phyloP scores from a whole-genome alignment of 2,888 invertebrate species.

The Protula sp. region DNA sequence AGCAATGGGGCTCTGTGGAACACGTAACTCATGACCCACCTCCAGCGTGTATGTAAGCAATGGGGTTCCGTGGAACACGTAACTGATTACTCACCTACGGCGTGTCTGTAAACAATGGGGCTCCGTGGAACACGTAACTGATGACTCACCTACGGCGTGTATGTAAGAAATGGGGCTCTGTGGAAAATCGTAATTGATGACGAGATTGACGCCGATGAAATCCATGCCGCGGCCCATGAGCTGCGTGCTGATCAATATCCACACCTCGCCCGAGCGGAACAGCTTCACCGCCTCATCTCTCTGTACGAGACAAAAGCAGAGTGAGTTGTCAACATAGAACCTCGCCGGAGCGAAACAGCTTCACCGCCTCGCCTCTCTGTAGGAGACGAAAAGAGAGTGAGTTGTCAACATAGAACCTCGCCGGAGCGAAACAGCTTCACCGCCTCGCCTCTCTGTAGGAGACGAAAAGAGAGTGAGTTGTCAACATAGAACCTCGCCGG shows the following conservation, averaged over 20 bases:
- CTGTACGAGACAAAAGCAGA: slow-evolving; percentile 59
- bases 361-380: slow-evolving; percentile 85
- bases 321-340: slow-evolving; percentile 54
- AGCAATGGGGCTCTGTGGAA: slow-evolving; percentile 62
- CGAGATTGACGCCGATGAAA: slow-evolving; percentile 91
- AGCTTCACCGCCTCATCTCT: slow-evolving; percentile 84
- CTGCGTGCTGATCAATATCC: slow-evolving; percentile 95
- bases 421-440: slow-evolving; percentile 86
- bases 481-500: slow-evolving; percentile 66
- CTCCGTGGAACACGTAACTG: slow-evolving; percentile 66
- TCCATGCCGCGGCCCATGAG: slow-evolving; percentile 95
- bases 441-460: slow-evolving; percentile 81
- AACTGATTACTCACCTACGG: slow-evolving; percentile 60
- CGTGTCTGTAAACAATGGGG: slow-evolving; percentile 50
- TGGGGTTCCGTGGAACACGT: slow-evolving; percentile 65
- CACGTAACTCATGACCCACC: too few relatives aligned
- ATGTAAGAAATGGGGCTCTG: slow-evolving; percentile 50
- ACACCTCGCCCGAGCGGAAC: slow-evolving; percentile 87
- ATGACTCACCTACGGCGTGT: slow-evolving; percentile 60
- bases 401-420: slow-evolving; percentile 59
- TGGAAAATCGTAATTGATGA: slow-evolving; percentile 97
- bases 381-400: slow-evolving; percentile 27
- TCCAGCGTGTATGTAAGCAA: slow-evolving; percentile 51
- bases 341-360: slow-evolving; percentile 82
- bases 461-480: background rate